Percentiles rank a stretch among this genome's conserved stretches.
Evolutionary conservation across 2,888 invertebrate species (phyloP).

Genomic region (Rhagium mordax): DNA sequence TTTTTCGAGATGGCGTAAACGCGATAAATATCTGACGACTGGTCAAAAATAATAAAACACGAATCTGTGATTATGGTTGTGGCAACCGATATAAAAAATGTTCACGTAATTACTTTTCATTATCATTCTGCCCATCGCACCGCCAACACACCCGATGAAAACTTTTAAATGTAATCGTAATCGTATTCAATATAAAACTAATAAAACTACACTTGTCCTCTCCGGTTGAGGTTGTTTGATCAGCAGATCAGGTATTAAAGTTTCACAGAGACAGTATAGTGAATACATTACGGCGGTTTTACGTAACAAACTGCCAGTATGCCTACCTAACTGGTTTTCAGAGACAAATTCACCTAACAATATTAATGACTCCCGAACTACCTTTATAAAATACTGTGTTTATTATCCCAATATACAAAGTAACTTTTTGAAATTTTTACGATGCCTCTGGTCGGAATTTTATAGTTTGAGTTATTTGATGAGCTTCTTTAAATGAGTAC

Average conservation of each 20-base stretch:
- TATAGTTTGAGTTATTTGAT: neutral
- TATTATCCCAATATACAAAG: neutral
- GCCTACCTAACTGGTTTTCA: slow-evolving; percentile 18
- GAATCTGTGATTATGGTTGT: neutral
- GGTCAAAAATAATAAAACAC: no score
- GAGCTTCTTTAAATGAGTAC: neutral
- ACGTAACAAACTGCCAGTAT: slow-evolving; percentile 13
- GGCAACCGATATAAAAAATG: neutral
- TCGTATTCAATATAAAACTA: neutral
- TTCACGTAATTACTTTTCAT: neutral
- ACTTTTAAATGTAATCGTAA: neutral
- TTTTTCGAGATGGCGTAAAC: no score
- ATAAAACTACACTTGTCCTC: slow-evolving; percentile 6
- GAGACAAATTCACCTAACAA: slow-evolving; percentile 20
- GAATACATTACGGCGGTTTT: slow-evolving; percentile 24
- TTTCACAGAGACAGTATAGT: slow-evolving; percentile 17
- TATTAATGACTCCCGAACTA: slow-evolving; percentile 13
- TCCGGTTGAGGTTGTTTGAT: neutral
- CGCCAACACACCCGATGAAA: neutral
- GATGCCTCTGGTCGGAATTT: neutral
- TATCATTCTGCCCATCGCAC: neutral
- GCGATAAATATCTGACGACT: no score
- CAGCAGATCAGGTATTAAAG: neutral
- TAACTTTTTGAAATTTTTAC: neutral
- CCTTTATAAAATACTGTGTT: slow-evolving; percentile 16